Percentiles rank a stretch among this genome's conserved stretches.
These are phyloP conservation scores for Aleiodes alternator DNA, from an alignment of 2,888 invertebrate species.

Conservation along the genomic window DNA sequence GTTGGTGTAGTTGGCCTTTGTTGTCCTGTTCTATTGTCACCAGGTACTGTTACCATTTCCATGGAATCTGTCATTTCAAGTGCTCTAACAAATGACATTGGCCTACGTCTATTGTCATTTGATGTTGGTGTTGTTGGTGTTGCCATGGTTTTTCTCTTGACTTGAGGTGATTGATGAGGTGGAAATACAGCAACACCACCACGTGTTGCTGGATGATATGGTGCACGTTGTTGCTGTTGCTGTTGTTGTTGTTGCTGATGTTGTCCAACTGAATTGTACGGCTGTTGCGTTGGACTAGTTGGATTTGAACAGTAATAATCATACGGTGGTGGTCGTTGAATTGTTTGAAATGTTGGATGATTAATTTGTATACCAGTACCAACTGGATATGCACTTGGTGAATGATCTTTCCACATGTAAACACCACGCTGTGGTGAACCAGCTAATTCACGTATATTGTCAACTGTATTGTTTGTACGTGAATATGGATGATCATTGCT, in stretches of 20 bases:
- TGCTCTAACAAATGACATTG: constrained; percentile 92
- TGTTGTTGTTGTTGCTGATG: constrained; percentile 62
- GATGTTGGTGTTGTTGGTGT: constrained; percentile 75
- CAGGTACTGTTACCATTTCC: constrained; percentile 82
- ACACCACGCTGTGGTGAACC: constrained; percentile 90
- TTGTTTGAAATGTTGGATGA: constrained; percentile 50
- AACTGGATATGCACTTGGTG: constrained; percentile 78
- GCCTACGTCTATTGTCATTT: constrained; percentile 79
- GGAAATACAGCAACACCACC: constrained; percentile 85
- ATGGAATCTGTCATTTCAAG: constrained; percentile 93
- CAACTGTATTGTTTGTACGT: constrained; percentile 86
- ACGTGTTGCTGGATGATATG: constrained; percentile 80
- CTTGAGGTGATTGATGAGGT: constrained; percentile 70
- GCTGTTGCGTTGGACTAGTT: constrained; percentile 83
- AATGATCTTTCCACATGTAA: constrained; percentile 88
- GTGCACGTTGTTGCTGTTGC: constrained; percentile 71
- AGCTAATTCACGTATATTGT: constrained; percentile 91
- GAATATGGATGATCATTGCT: constrained; percentile 78
- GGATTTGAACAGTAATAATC: constrained; percentile 84
- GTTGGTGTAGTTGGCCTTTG: constrained; percentile 79
- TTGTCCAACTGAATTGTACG: constrained; percentile 71
- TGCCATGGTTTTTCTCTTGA: constrained; percentile 66
- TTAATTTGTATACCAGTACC: constrained; percentile 54
- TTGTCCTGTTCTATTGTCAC: constrained; percentile 59
- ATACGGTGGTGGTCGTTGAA: constrained; percentile 64